Base-by-base conservation (phyloP, 2,888 invertebrate species). In the Eretmocerus hayati region DNA sequence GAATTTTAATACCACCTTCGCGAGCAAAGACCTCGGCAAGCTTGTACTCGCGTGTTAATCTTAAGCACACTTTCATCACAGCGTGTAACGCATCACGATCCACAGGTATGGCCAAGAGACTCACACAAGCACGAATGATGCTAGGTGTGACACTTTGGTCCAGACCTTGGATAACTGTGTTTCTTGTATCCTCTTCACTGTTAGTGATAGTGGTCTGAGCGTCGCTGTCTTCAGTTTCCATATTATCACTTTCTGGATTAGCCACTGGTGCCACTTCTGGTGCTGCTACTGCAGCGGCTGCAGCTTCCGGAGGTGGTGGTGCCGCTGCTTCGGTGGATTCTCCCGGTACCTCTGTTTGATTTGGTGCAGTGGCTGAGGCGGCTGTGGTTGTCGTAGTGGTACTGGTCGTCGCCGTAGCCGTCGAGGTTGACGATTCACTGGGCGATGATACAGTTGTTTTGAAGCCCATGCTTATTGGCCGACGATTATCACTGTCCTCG, bases 401-500 rank as follows among this genome's bases (percentile, higher is more conserved):
- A n/a, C n/a, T n/a, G n/a, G n/a, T n/a, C n/a, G n/a, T n/a, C n/a
- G n/a, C n/a, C n/a, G n/a, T n/a, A n/a, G n/a, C n/a, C n/a, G n/a
- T n/a, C n/a, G n/a, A n/a, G n/a, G n/a, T n/a, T n/a, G n/a, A n/a
- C n/a, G n/a, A n/a, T n/a, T n/a, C n/a, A n/a, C n/a, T n/a, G n/a
- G n/a, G n/a, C n/a, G n/a, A n/a, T n/a, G n/a, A n/a, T n/a, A n/a
- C n/a, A 18, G 47, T 47, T 15, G 50, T 53, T 53, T 75, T 74
- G 3, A 81, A 68, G 0, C 77, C 79, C 69, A 88, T 79, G 59
- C 85, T 83, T 19, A 90, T 83, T 0, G 89, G 88, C 42, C 89
- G 75, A 58, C 86, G 78, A 59, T 86, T 88, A n/a, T 85, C 85
- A 21, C 85, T 87, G 58, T 89, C 88, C 64, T 89, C 88, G 67